Conservation (phyloP, 2,797 vertebrate genomes). For the Malacoctenus gilli region DNA sequence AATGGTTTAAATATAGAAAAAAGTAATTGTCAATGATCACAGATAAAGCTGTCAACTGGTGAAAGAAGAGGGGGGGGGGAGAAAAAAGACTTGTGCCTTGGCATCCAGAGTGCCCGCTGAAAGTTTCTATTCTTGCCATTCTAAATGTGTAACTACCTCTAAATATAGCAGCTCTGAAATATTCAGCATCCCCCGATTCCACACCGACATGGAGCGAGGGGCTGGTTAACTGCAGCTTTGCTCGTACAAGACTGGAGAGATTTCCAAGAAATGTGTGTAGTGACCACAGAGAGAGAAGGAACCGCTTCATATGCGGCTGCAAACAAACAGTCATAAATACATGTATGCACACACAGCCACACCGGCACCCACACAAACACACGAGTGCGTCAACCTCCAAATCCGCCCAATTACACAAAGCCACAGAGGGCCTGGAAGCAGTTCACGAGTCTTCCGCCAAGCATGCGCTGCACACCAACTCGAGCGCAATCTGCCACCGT, state of each 20-base stretch:
- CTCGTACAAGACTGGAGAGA: conserved; percentile 56
- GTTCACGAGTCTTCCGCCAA: conserved; percentile 31
- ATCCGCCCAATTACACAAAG: conserved; percentile 47
- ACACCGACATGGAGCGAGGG: conserved; percentile 67
- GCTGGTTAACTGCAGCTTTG: conserved; percentile 67
- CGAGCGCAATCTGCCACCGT: conserved; percentile 39
- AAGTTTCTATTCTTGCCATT: conserved; percentile 82
- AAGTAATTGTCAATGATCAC: conserved; percentile 50
- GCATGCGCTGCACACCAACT: conserved; percentile 37
- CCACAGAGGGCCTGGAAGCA: conserved; percentile 42
- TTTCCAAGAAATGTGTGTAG: conserved; percentile 71
- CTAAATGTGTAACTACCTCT: conserved; percentile 82
- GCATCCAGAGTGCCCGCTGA: conserved; percentile 69
- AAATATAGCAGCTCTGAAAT: conserved; percentile 86
- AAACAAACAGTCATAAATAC: conserved; percentile 47
- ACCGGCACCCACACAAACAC: conserved; percentile 8
- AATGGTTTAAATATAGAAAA: conserved; percentile 57
- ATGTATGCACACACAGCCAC: conserved; percentile 1
- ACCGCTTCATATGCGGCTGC: conserved; percentile 37
- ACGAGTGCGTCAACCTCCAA: conserved; percentile 49
- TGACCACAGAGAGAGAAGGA: conserved; percentile 42
- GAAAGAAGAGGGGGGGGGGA: conserved; percentile 34
- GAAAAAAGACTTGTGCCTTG: conserved; percentile 57
- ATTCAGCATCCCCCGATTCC: conserved; percentile 82
- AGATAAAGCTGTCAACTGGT: conserved; percentile 57